Conservation (phyloP, 1,140 invertebrate genomes). For the Hypsibius dujardini region DNA sequence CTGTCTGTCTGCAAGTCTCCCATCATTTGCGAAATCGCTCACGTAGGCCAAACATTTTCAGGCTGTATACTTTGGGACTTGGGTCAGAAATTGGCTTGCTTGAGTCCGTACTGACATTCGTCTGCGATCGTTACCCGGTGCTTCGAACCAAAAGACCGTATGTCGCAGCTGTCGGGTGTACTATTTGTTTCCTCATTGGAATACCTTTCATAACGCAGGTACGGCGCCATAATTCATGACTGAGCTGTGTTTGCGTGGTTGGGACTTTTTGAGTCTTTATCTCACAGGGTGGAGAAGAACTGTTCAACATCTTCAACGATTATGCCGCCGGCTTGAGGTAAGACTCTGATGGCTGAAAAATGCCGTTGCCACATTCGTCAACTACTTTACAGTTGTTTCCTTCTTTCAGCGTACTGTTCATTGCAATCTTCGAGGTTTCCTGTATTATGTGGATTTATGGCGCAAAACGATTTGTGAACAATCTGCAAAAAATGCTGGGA, state of each 20-base stretch:
- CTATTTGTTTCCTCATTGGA: slow-evolving; percentile 54
- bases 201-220: slow-evolving; percentile 33
- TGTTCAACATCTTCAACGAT: neutral
- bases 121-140: slow-evolving; percentile 53
- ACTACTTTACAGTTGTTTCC: too few relatives aligned
- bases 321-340: slow-evolving; percentile 4
- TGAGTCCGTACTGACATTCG: slow-evolving; percentile 56
- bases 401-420: slow-evolving; percentile 13
- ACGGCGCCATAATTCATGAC: slow-evolving; percentile 4
- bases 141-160: slow-evolving; percentile 50
- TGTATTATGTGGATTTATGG: slow-evolving; percentile 64
- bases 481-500: slow-evolving; percentile 61
- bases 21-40: too few relatives aligned
- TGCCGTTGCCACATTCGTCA: too few relatives aligned
- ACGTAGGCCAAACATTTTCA: too few relatives aligned
- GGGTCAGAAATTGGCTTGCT: slow-evolving; percentile 31
- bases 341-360: too few relatives aligned
- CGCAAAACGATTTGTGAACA: slow-evolving; percentile 54
- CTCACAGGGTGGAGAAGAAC: neutral
- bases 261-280: too few relatives aligned
- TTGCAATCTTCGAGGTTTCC: slow-evolving; percentile 47
- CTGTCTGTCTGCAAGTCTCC: too few relatives aligned
- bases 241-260: too few relatives aligned
- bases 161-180: slow-evolving; percentile 47
- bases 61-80: neutral